A percentile compares a stretch with the other conserved stretches of the same genome.
Conservation (phyloP, 2,888 invertebrate species). For the Gari tellinella region DNA sequence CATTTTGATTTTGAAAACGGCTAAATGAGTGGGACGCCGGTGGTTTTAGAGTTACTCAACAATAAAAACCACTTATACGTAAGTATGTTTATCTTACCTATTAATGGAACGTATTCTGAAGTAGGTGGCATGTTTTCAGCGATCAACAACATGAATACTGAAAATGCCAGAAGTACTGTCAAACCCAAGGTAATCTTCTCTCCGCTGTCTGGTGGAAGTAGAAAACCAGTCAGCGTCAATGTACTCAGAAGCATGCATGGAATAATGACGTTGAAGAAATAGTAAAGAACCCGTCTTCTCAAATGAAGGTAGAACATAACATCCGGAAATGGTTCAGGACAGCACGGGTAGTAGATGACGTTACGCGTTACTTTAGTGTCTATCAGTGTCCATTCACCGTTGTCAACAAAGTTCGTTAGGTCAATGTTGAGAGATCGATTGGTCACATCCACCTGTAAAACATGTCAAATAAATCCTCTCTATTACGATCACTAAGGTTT, state of each 20-base stretch:
- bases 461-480: neutral
- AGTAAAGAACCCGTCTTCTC: constrained; percentile 85
- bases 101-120: constrained; percentile 86
- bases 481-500: too few relatives aligned
- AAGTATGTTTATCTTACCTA: constrained; percentile 83
- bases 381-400: constrained; percentile 87
- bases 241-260: constrained; percentile 88
- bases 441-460: constrained; percentile 76
- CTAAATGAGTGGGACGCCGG: too few relatives aligned
- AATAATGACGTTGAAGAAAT: constrained; percentile 86
- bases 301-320: constrained; percentile 86
- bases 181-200: constrained; percentile 87
- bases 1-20: too few relatives aligned
- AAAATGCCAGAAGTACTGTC: constrained; percentile 87
- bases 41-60: too few relatives aligned
- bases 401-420: constrained; percentile 86
- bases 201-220: constrained; percentile 86
- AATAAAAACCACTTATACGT: too few relatives aligned
- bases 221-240: constrained; percentile 87
- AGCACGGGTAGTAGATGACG: constrained; percentile 85
- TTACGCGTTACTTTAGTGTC: constrained; percentile 85
- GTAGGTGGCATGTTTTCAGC: constrained; percentile 87
- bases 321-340: constrained; percentile 86
- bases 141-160: constrained; percentile 87
- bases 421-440: constrained; percentile 84